Base-by-base conservation (phyloP, 2,888 invertebrate species). In the Zele albiditarsus region DNA sequence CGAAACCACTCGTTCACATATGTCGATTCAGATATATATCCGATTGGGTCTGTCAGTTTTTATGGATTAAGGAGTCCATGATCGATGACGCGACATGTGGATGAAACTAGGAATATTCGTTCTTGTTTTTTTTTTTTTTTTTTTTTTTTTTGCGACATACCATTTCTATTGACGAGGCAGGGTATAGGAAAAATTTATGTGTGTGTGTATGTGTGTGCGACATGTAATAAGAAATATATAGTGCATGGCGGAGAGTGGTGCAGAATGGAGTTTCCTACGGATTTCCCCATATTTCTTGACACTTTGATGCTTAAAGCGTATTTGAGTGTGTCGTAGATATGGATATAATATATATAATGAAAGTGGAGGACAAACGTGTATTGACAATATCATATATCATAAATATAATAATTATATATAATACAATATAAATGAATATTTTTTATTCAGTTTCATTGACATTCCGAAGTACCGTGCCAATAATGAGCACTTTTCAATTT, bases 81-180 rank as follows among this genome's bases (percentile, higher is more conserved):
- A 23, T 46, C n/a, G 46, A 46, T 46, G 46, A 46, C n/a, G 3
- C 16, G n/a, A n/a, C 46, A 46, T 16, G n/a, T n/a, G 46, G n/a
- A 46, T 46, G 16, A 46, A 46, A 46, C 16, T 46, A 16, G 4
- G 46, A 5, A 46, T 46, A 6, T 46, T n/a, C n/a, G n/a, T 46
- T 46, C n/a, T 16, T n/a, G 2, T 46, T 46, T 46, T 46, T 2
- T n/a, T 46, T 46, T n/a, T 14, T 46, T 2, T 46, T 49, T 16
- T 42, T 33, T 62, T 33, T 71, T 62, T 60, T 27, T 71, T 46
- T 58, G 20, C 60, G n/a, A 46, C 46, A 63, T 62, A 28, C 53
- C 63, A 71, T 63, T 62, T 71, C 62, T 20, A 38, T 60, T 63
- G 23, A 63, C 62, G 27, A 42, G 62, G 53, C 23, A 20, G 27